These are phyloP conservation scores for Camponotus vicinus DNA, from an alignment of 1,140 invertebrate species.

Conservation along the genomic window DNA sequence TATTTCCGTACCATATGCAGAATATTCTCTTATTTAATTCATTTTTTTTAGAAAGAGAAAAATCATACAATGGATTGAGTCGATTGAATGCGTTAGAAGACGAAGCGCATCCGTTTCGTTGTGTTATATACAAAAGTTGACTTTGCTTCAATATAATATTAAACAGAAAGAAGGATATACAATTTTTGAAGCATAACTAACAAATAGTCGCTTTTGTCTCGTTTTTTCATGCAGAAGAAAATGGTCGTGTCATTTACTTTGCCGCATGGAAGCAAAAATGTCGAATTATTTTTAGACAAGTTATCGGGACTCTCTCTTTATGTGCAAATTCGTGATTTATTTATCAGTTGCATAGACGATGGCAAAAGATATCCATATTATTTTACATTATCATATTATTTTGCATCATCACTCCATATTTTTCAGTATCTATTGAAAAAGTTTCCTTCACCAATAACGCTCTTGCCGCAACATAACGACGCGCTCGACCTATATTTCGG, in stretches of 20 bases:
- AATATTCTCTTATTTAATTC: not conserved
- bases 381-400: not conserved
- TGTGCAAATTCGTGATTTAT: constrained; percentile 8
- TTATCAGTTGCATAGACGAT: not conserved
- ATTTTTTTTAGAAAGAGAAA: constrained; percentile 4
- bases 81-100: not conserved
- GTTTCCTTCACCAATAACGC: not conserved
- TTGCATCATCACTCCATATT: not conserved
- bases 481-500: not conserved
- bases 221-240: not conserved
- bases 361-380: constrained; percentile 2
- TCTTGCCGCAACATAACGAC: not conserved
- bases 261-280: not conserved
- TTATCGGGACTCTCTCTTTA: not conserved
- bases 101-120: not conserved
- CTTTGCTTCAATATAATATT: constrained; percentile 6
- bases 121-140: not conserved
- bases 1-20: not conserved
- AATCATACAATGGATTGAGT: not conserved
- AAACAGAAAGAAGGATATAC: not conserved
- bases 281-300: constrained; percentile 1
- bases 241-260: not conserved
- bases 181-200: not conserved
- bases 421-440: not conserved
- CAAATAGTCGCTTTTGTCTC: not conserved